Evolutionary conservation across 2,888 invertebrate genomes (phyloP).

Genomic region (Darwinula stevensoni): DNA sequence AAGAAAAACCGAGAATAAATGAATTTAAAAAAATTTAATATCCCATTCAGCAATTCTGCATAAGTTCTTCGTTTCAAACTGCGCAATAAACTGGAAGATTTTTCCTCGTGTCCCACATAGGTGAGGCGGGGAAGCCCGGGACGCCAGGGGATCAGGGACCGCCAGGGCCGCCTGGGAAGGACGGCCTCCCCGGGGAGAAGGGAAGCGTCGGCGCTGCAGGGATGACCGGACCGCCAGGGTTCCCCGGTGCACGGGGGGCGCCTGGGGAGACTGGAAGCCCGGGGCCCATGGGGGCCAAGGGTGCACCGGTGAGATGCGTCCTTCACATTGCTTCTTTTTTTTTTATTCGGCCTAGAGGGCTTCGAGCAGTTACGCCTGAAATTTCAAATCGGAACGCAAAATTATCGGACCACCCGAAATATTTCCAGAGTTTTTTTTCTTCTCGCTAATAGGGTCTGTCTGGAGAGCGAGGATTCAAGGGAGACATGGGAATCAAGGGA

Average conservation of each 20-base stretch:
- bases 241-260: slow-evolving; percentile 45
- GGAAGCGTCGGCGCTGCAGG: slow-evolving; percentile 41
- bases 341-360: too few relatives aligned
- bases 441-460: slow-evolving; percentile 27
- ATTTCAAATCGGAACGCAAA: too few relatives aligned
- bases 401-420: too few relatives aligned
- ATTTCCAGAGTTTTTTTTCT: neutral
- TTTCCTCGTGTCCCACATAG: slow-evolving; percentile 14
- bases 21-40: too few relatives aligned
- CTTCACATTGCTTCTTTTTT: too few relatives aligned
- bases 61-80: too few relatives aligned
- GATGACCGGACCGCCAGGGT: slow-evolving; percentile 43
- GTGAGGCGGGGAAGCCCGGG: slow-evolving; percentile 48
- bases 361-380: too few relatives aligned
- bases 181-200: slow-evolving; percentile 49
- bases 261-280: slow-evolving; percentile 41
- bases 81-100: too few relatives aligned
- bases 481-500: slow-evolving; percentile 43
- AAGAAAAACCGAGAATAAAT: too few relatives aligned
- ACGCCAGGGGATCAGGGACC: slow-evolving; percentile 42
- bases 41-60: too few relatives aligned
- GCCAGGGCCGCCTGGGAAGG: slow-evolving; percentile 41
- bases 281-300: slow-evolving; percentile 41
- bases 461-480: slow-evolving; percentile 50
- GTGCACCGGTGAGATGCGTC: slow-evolving; percentile 17